Base-by-base conservation (phyloP, 1,140 invertebrate genomes). In the Vanessa atalanta region DNA sequence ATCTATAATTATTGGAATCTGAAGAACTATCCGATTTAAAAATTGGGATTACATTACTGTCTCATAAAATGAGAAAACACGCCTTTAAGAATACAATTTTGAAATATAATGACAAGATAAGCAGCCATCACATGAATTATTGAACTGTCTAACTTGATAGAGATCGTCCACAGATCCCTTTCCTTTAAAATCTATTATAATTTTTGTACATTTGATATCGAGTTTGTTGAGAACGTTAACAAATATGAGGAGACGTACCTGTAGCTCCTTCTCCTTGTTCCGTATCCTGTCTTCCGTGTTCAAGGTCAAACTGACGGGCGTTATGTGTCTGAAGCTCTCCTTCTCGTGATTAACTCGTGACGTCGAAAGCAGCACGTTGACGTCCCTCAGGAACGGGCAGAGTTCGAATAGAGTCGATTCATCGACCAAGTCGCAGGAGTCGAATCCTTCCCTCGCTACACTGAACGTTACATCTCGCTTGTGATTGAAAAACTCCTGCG, bases 201-300 rank as follows among this genome's bases (percentile, higher is more conserved):
- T 6, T 31, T 31, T 4, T 31, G 26, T 20, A 1, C 31, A 7
- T 37, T 2, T 37, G 31, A 37, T 7, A 37, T 37, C 7, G 31
- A 37, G 31, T 37, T 5, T 7, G 37, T 43, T 11, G 37, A 11
- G 31, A 37, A 37, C 7, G 31, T 37, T 7, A 37, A 37, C 4
- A 65, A 9, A 51, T 37, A 51, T n/a, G 26, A 31, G 57, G 57
- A 64, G 43, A 63, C 64, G 76, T 70, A 93, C 91, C 86, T 93
- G 92, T 37, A 93, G 81, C 61, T 93, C 90, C 57, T 83, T 91
- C 60, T 93, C 90, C 68, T 91, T 93, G 72, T 81, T 90, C 74
- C 84, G 84, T n/a, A 87, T 81, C 23, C 85, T 68, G 43, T 93
- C 89, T 65, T 89, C 90, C 11, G 68, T 78, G 20, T 88, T 88